Percentiles rank a stretch among this genome's conserved stretches.
phyloP scores from a whole-genome alignment of 2,797 vertebrate genomes.

The Gymnocypris eckloni region DNA sequence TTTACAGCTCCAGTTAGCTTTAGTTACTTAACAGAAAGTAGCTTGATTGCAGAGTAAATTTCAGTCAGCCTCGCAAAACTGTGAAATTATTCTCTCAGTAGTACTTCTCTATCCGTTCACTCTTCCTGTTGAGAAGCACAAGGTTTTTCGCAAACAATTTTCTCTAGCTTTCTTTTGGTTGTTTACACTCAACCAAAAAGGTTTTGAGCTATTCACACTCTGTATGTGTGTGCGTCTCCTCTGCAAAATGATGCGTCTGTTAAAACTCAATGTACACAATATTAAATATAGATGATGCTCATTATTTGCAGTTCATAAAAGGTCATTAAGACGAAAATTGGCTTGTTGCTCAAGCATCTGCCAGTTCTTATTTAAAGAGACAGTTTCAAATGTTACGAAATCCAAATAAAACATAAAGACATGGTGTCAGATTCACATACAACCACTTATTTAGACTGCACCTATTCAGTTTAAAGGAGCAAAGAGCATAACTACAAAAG shows the following conservation, averaged over 20 bases:
- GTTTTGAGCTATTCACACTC: not conserved
- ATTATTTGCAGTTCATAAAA: constrained; percentile 49
- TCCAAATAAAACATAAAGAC: constrained; percentile 3
- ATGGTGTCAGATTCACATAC: constrained; percentile 1
- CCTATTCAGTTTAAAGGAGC: not conserved
- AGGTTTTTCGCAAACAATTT: not conserved
- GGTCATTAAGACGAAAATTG: constrained; percentile 14
- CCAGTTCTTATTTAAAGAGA: constrained; percentile 18
- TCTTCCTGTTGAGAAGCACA: not conserved
- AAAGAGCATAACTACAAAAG: not conserved
- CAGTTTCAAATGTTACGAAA: not conserved
- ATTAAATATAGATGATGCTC: constrained; percentile 54
- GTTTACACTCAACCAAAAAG: not conserved
- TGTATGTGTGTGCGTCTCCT: constrained; percentile 1
- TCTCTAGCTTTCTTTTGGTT: not conserved
- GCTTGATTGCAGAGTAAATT: constrained; percentile 14
- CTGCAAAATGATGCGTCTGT: constrained; percentile 45
- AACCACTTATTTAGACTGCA: not conserved
- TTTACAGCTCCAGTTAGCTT: constrained; percentile 18
- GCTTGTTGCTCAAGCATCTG: not conserved
- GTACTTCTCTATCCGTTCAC: not conserved
- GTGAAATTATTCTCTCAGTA: constrained; percentile 9
- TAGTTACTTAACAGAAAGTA: constrained; percentile 19
- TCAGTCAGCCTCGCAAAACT: constrained; percentile 22
- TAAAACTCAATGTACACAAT: constrained; percentile 52